Base-by-base conservation (phyloP, 2,113 vertebrate genomes). In the Lates calcarifer region DNA sequence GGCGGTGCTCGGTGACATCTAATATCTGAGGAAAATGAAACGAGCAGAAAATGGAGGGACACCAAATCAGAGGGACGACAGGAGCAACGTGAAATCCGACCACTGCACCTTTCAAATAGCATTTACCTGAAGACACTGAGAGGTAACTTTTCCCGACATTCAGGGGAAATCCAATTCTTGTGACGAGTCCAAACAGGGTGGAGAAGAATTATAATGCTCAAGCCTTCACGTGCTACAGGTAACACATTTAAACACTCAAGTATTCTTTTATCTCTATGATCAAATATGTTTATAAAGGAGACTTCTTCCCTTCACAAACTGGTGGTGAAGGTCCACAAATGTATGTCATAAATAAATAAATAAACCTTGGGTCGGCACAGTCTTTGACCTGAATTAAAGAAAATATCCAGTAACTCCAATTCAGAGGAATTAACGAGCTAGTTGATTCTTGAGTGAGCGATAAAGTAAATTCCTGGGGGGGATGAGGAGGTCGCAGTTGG, bases 401-500 rank as follows among this genome's bases (percentile, higher is more conserved):
- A 43, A 86, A 78, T 8, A 63, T 66, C 35, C 53, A 41, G 28
- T 31, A 68, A 70, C 22, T 68, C 73, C 5, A 51, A 68, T 66
- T 75, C 51, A 47, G 28, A 62, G 41, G 60, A 62, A 71, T 80
- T 72, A 80, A 86, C 58, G 73, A 74, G 72, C 70, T 37, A 62
- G 60, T 66, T n/a, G 66, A 67, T 64, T 88, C 70, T n/a, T 83
- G 78, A 72, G 49, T 43, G 66, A 77, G 67, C 17, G 85, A 60
- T 65, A 56, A 61, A 81, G 86, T 72, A 26, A 84, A 83, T 77
- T 85, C 87, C 86, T 83, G 31, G 37, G 63, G 81, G 86, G 86
- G 86, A 75, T 37, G 73, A 79, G 81, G 81, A 91, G 87, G 84
- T 81, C 66, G 51, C 79, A 87, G 88, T 91, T 74, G 84, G 86